A percentile compares a stretch with the other conserved stretches of the same genome.
Evolutionary conservation across 2,888 invertebrate species (phyloP).

Genomic region (Parnassius mnemosyne): DNA sequence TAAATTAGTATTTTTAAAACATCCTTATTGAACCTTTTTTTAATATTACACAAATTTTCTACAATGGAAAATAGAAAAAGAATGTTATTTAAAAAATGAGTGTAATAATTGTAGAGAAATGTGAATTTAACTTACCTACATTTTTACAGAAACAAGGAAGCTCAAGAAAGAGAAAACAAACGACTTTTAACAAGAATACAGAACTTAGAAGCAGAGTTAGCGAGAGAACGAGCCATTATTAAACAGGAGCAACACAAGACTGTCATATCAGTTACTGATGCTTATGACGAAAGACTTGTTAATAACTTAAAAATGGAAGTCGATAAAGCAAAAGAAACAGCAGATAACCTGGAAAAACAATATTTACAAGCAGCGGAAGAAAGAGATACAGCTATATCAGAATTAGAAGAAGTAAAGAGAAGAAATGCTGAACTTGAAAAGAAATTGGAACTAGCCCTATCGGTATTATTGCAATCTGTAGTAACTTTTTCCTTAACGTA

Average conservation of each 20-base stretch:
- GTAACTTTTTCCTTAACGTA: neutral
- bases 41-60: no score
- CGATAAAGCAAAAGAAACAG: conserved; percentile 87
- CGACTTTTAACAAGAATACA: conserved; percentile 88
- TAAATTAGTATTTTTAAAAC: no score
- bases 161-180: conserved; percentile 91
- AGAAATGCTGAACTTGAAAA: conserved; percentile 89
- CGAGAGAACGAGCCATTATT: conserved; percentile 83
- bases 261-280: conserved; percentile 76
- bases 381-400: conserved; percentile 86
- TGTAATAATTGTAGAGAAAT: no score
- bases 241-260: conserved; percentile 77
- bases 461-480: conserved; percentile 57
- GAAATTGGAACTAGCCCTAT: conserved; percentile 84
- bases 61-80: no score
- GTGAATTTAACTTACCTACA: neutral
- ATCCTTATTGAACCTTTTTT: no score
- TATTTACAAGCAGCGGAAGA: conserved; percentile 88
- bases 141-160: conserved; percentile 86
- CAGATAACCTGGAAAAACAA: conserved; percentile 90
- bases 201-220: conserved; percentile 90
- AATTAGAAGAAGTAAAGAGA: conserved; percentile 89
- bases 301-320: conserved; percentile 87
- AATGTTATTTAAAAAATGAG: no score
- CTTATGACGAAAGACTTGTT: conserved; percentile 83